A percentile compares a stretch with the other conserved stretches of the same genome.
Evolutionary conservation across 2,888 invertebrate species (phyloP).

Genomic region (Taenaris catops): DNA sequence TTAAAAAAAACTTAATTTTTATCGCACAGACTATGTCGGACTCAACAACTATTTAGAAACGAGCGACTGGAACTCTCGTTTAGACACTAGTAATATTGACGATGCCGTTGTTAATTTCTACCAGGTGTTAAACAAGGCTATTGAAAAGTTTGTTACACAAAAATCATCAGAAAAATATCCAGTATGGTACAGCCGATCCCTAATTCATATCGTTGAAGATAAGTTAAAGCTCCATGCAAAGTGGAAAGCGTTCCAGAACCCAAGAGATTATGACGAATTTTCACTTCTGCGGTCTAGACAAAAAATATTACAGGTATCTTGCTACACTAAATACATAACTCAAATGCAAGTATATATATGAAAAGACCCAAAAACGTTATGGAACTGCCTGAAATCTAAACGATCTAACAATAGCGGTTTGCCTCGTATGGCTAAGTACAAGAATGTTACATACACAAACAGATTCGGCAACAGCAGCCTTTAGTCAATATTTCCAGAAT

Average conservation of each 20-base stretch:
- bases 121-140: too few relatives aligned
- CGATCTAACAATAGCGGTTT: constrained; percentile 8
- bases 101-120: too few relatives aligned
- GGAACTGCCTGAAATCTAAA: constrained; percentile 15
- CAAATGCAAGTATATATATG: constrained; percentile 12
- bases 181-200: constrained; percentile 17
- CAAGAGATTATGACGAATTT: constrained; percentile 15
- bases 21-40: too few relatives aligned
- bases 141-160: background rate
- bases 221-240: constrained; percentile 12
- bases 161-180: constrained; percentile 4
- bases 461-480: background rate
- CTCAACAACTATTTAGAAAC: too few relatives aligned
- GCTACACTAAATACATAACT: constrained; percentile 6
- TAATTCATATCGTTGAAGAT: too few relatives aligned
- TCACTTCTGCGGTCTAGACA: constrained; percentile 6
- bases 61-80: too few relatives aligned
- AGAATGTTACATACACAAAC: background rate
- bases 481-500: background rate
- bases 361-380: constrained; percentile 14
- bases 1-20: too few relatives aligned
- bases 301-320: constrained; percentile 4
- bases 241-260: constrained; percentile 16
- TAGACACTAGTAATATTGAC: too few relatives aligned
- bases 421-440: constrained; percentile 11